Evolutionary conservation across 1,140 invertebrate genomes (phyloP).

Genomic region (Achatina immaculata): DNA sequence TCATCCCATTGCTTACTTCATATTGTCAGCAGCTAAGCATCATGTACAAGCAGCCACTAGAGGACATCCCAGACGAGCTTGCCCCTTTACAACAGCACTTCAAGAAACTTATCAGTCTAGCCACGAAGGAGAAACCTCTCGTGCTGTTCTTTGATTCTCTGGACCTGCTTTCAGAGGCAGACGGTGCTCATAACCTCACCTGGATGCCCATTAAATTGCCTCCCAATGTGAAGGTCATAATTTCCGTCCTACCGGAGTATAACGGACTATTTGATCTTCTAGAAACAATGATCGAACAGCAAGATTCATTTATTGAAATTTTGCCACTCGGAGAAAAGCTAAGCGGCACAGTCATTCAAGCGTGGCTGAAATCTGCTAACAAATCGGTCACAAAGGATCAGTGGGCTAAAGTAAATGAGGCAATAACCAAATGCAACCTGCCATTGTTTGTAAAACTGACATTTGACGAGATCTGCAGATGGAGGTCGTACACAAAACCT

Average conservation of each 20-base stretch:
- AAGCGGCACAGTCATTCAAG: constrained; percentile 92
- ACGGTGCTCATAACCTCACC: constrained; percentile 48
- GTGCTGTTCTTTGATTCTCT: constrained; percentile 60
- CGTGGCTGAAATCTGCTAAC: constrained; percentile 93
- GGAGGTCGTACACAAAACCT: constrained; percentile 55
- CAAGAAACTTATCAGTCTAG: neutral
- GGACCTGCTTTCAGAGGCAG: constrained; percentile 55
- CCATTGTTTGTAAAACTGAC: constrained; percentile 65
- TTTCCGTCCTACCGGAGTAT: constrained; percentile 72
- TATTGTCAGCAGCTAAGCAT: constrained; percentile 96
- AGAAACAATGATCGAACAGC: constrained; percentile 88
- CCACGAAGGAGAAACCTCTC: constrained; percentile 40
- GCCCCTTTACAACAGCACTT: constrained; percentile 96
- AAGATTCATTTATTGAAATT: constrained; percentile 85
- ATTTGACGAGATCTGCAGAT: constrained; percentile 60
- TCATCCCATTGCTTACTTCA: constrained; percentile 79
- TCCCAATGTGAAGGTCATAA: constrained; percentile 77
- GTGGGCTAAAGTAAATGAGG: constrained; percentile 46
- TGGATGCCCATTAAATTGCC: constrained; percentile 58
- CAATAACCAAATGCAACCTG: constrained; percentile 58
- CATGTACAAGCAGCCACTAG: constrained; percentile 91
- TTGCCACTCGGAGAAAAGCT: constrained; percentile 79
- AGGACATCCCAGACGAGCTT: constrained; percentile 94
- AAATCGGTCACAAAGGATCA: constrained; percentile 77
- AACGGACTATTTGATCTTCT: constrained; percentile 72